A percentile compares a stretch with the other conserved stretches of the same genome.
These are phyloP conservation scores for Paracanthobrama guichenoti DNA, from an alignment of 2,113 vertebrate genomes.

Conservation along the genomic window DNA sequence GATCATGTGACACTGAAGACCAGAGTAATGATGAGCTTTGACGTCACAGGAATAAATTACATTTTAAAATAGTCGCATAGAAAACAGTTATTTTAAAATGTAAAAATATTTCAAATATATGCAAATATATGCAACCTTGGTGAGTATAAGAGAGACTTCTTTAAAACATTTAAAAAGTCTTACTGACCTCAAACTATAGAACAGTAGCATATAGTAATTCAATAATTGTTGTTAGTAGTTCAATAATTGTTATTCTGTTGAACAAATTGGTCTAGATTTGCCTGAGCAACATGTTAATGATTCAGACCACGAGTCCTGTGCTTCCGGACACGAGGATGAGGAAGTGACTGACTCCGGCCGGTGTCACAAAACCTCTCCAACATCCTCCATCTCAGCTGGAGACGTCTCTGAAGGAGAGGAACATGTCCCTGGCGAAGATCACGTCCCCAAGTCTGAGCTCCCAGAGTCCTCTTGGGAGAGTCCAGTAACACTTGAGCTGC, in stretches of 20 bases:
- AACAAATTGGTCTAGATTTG: not conserved
- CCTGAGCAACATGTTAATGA: slow-evolving; percentile 48
- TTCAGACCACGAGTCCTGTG: slow-evolving; percentile 56
- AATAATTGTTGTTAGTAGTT: not conserved
- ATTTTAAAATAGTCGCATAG: not conserved
- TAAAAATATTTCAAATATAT: no score
- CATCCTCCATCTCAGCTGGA: slow-evolving; percentile 39
- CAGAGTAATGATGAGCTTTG: not conserved
- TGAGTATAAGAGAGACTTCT: not conserved
- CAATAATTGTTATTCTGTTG: not conserved
- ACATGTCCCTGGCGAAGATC: slow-evolving; percentile 52
- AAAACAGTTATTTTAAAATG: no score
- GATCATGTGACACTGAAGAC: not conserved
- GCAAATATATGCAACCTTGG: no score
- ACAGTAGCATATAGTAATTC: not conserved
- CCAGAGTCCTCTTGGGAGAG: slow-evolving; percentile 52
- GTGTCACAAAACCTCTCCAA: slow-evolving; percentile 29
- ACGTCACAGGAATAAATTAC: not conserved
- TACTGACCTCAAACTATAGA: not conserved
- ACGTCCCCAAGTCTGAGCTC: slow-evolving; percentile 32
- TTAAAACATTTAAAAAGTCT: not conserved
- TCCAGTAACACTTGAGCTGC: slow-evolving; percentile 62
- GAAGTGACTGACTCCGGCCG: slow-evolving; percentile 13
- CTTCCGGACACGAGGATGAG: slow-evolving; percentile 19
- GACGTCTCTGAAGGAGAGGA: slow-evolving; percentile 44